Evolutionary conservation across 2,888 invertebrate species (phyloP).

Genomic region (Cryptophagus acutangulus): DNA sequence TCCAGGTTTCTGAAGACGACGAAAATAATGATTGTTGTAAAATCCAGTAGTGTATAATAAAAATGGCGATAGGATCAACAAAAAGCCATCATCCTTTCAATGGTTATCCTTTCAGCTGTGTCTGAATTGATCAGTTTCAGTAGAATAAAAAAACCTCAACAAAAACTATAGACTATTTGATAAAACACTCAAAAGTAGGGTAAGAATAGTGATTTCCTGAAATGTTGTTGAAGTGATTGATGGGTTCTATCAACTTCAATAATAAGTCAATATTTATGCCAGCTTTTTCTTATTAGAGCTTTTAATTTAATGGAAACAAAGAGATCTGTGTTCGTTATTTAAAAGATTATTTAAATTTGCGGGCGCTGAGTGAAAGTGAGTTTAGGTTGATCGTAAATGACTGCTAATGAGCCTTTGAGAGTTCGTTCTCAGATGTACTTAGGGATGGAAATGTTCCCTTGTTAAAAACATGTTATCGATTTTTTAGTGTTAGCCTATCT

Average conservation of each 20-base stretch:
- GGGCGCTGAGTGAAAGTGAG: not conserved
- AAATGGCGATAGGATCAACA: not conserved
- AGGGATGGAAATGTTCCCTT: no score
- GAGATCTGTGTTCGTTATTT: slow-evolving; percentile 4
- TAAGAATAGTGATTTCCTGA: slow-evolving; percentile 13
- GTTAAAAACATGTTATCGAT: slow-evolving; percentile 1
- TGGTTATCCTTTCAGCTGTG: slow-evolving; percentile 13
- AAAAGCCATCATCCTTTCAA: slow-evolving; percentile 12
- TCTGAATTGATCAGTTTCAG: slow-evolving; percentile 17
- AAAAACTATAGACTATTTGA: slow-evolving; percentile 13
- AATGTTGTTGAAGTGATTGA: slow-evolving; percentile 15
- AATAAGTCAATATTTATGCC: no score
- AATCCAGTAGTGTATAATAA: not conserved
- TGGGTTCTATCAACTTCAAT: no score
- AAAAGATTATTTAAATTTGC: slow-evolving; percentile 1
- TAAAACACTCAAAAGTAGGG: slow-evolving; percentile 11
- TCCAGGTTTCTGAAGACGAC: no score
- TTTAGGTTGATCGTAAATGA: not conserved
- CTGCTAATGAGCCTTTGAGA: not conserved
- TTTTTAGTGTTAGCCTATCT: not conserved
- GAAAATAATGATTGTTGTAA: not conserved
- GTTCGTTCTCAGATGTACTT: not conserved
- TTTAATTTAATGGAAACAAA: no score
- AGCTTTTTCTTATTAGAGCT: no score
- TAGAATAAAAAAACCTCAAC: slow-evolving; percentile 12